Conservation (phyloP, 2,888 invertebrate species). For the Ditylenchus weischeri region DNA sequence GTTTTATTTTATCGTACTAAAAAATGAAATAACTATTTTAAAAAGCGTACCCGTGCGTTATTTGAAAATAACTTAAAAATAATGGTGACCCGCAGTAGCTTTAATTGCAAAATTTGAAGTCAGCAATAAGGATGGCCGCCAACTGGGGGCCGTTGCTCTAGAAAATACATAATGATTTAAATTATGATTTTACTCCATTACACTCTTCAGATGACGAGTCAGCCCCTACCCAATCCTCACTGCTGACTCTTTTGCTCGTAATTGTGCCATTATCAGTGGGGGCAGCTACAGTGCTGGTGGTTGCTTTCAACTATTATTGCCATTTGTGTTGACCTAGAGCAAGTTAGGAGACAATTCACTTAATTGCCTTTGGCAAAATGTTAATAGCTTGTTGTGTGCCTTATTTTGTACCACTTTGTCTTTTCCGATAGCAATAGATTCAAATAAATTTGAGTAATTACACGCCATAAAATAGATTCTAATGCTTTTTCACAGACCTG, state of each 20-base stretch:
- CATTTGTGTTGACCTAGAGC: conserved; percentile 42
- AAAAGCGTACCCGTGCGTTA: no score
- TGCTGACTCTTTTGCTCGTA: conserved; percentile 53
- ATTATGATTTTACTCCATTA: neutral
- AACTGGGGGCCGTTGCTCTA: no score
- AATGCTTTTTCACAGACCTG: no score
- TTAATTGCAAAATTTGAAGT: no score
- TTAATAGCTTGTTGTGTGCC: conserved; percentile 5
- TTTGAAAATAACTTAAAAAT: no score
- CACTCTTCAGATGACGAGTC: conserved; percentile 16
- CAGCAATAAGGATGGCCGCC: no score
- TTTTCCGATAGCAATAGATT: no score
- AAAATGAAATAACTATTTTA: no score
- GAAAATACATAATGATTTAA: neutral
- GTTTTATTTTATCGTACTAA: no score
- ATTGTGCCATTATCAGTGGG: conserved; percentile 58
- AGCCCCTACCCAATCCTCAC: conserved; percentile 42
- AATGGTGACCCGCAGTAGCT: no score
- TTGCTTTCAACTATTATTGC: conserved; percentile 58
- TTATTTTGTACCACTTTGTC: neutral
- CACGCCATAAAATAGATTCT: no score
- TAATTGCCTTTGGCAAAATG: conserved; percentile 1
- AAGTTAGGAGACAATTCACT: neutral
- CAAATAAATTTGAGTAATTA: no score
- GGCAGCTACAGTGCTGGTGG: conserved; percentile 52